Evolutionary conservation across 2,888 invertebrate genomes (phyloP).

Genomic region (Mimas tiliae): DNA sequence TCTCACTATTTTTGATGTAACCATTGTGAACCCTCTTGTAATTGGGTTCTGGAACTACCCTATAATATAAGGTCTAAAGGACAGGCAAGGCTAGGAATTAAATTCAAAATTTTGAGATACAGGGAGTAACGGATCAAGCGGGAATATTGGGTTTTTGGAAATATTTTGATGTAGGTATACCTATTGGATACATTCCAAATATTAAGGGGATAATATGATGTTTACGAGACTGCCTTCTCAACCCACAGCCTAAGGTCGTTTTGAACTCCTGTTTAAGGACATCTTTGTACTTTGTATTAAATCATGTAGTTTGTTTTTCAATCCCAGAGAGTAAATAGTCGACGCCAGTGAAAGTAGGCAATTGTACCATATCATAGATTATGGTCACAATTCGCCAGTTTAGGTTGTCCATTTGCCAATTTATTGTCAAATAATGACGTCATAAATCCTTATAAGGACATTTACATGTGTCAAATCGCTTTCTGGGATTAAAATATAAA

Average conservation of each 20-base stretch:
- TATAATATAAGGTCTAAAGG: not conserved
- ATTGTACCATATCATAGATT: too few relatives aligned
- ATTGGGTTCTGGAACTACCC: not conserved
- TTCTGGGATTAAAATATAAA: constrained; percentile 5
- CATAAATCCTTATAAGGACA: not conserved
- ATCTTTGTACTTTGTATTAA: not conserved
- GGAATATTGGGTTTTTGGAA: not conserved
- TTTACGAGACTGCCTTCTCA: not conserved
- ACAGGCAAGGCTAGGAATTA: not conserved
- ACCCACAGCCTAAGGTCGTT: not conserved
- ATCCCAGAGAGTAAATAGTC: not conserved
- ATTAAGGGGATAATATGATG: not conserved
- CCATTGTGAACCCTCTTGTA: not conserved
- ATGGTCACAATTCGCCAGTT: too few relatives aligned
- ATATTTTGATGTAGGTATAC: not conserved
- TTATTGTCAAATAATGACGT: not conserved
- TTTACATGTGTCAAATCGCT: not conserved
- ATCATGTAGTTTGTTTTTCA: not conserved
- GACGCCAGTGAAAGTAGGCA: not conserved
- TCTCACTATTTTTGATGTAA: not conserved
- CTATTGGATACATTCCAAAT: constrained; percentile 14
- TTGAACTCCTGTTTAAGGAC: not conserved
- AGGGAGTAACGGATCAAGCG: not conserved
- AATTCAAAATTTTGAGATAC: not conserved
- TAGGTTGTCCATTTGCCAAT: too few relatives aligned